Conservation (phyloP, 1,140 invertebrate species). For the Drosophila tsacasi region DNA sequence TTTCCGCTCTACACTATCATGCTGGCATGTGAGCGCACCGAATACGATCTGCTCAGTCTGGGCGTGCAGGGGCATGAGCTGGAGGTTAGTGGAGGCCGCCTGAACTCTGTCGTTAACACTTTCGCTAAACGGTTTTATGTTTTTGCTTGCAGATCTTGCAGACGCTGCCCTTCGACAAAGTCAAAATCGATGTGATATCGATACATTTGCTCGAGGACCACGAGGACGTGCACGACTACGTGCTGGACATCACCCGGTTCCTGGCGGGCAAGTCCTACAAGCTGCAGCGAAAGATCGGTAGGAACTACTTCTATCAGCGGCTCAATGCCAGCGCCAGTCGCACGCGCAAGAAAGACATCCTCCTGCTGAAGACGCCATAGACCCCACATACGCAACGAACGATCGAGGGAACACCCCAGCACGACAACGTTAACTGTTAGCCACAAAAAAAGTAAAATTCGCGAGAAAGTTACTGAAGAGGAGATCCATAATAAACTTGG, state of each 20-base stretch:
- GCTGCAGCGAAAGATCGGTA: conserved; percentile 77
- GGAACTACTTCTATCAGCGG: conserved; percentile 84
- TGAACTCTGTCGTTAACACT: conserved; percentile 4
- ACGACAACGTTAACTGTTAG: conserved; percentile 55
- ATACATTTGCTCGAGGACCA: conserved; percentile 84
- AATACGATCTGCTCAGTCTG: conserved; percentile 90
- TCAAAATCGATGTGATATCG: conserved; percentile 86
- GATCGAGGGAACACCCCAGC: conserved; percentile 18
- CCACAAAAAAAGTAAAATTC: conserved; percentile 33
- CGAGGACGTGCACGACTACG: conserved; percentile 74
- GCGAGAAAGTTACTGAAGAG: conserved; percentile 43
- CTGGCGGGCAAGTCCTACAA: conserved; percentile 81
- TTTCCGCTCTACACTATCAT: conserved; percentile 93
- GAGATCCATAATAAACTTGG: conserved; percentile 28
- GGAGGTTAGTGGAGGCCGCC: conserved; percentile 66
- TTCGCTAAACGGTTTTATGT: conserved; percentile 24
- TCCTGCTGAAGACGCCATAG: conserved; percentile 79
- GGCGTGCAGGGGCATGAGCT: conserved; percentile 89
- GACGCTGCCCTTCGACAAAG: conserved; percentile 86
- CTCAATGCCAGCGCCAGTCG: conserved; percentile 70
- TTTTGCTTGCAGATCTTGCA: conserved; percentile 84
- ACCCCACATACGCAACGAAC: conserved; percentile 26
- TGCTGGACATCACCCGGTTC: conserved; percentile 81
- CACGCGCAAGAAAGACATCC: conserved; percentile 83
- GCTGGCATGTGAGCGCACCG: conserved; percentile 90